Evolutionary conservation across 2,113 vertebrate species (phyloP), one percentile per base, ranked within the genome.

Genomic region (Xiphias gladius): DNA sequence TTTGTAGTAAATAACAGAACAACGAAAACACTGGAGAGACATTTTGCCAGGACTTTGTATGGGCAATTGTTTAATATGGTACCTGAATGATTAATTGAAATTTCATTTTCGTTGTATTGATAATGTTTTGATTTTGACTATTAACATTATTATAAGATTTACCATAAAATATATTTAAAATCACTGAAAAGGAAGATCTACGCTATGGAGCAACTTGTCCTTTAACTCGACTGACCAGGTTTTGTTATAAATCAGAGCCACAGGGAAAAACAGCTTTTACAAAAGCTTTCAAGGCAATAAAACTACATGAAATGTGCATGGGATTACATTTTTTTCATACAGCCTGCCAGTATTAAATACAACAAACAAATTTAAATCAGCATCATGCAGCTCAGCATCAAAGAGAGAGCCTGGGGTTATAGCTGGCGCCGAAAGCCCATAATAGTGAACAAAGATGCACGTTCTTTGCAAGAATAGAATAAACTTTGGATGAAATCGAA

Each of bases 321-420:
- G 62, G 12, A 76, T 46, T 62, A 30, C 22, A 50, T 80, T 68
- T 77, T 20, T 26, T 19, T 35, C 19, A n/a, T 22, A 12, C 39
- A 75, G 22, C 16, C 35, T 22, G 19, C 55, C 57, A 2, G 2
- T 52, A 57, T 76, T 59, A 75, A 62, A 24, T 65, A 39, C 41
- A 83, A 48, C 52, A 71, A 68, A 73, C 55, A 12, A 41, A 69
- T 81, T 70, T 55, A n/a, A 73, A 81, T 63, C 54, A 80, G 54
- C 62, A 52, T 80, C n/a, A 37, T 22, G n/a, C 67, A 19, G n/a
- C 20, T 43, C 16, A 46, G 35, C 11, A 13, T 66, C 73, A 52
- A 41, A 62, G 19, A 20, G 8, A 24, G 62, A 64, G 62, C 43
- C 57, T n/a, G 58, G 28, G 59, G 81, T 54, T 46, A 52, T 14